Base-by-base conservation (phyloP, 2,797 vertebrate species). In the Todus mexicanus region DNA sequence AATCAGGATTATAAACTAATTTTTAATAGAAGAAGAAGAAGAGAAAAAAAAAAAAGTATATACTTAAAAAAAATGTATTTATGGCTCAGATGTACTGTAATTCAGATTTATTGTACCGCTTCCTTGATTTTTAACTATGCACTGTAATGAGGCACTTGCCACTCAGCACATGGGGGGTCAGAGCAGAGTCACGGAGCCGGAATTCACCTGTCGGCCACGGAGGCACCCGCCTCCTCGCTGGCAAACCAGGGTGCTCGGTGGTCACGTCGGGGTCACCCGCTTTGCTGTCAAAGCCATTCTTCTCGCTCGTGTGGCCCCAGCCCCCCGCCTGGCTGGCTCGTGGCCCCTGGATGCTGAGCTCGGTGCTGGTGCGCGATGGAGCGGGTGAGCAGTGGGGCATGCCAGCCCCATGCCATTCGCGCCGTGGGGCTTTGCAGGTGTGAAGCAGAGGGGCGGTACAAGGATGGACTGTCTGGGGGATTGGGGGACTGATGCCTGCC, bases 81-180 rank as follows among this genome's bases (percentile, higher is more conserved):
- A 98, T 98, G 98, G 98, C 98, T 98, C 98, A 98, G 97, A 97
- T 96, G 97, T 97, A 91, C 98, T 98, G 98, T 98, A 98, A 98
- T 97, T 98, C 96, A 97, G 99, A 98, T 99, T 97, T 97, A 97
- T 98, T 95, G 97, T 98, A 96, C 96, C 57, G 99, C 99, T 99
- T 99, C 99, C 98, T 99, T 99, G 98, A 98, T 99, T 99, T 97
- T 99, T 98, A 99, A 99, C 99, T 99, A 99, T 99, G 99, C 99
- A 99, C 98, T 99, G 98, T 99, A 97, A 95, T 98, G 98, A 98
- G 98, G 98, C 98, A 98, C 97, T 98, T 97, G 98, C 97, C 97
- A 97, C 95, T 97, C 95, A 97, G 97, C 96, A 96, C 81, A 94
- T 93, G 96, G 92, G 86, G 92, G 84, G 94, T 95, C 96, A 97